These are phyloP conservation scores for Aegotheles bennettii DNA, from an alignment of 2,113 vertebrate species.

Conservation along the genomic window DNA sequence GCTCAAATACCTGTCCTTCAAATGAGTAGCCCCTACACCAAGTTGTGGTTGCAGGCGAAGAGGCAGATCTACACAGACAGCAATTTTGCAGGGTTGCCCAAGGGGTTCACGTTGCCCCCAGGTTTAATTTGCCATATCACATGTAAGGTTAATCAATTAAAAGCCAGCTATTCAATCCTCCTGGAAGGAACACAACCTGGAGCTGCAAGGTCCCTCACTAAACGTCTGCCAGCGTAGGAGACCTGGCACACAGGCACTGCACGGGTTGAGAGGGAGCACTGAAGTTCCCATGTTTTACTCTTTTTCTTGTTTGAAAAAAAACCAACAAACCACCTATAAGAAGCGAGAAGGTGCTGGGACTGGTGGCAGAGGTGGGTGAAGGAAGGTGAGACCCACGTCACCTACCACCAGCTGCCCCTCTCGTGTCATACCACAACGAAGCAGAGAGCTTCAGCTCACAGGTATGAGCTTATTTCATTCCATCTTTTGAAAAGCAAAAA, in stretches of 20 bases:
- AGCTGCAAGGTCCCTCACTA: neutral
- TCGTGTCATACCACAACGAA: too few species aligned
- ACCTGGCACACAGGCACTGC: neutral
- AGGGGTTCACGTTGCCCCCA: neutral
- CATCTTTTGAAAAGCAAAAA: neutral
- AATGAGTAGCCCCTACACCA: neutral
- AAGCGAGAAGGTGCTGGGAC: neutral
- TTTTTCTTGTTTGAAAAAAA: neutral
- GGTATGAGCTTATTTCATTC: neutral
- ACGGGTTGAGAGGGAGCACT: accelerated
- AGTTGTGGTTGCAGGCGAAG: neutral
- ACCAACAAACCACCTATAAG: neutral
- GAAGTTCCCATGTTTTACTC: neutral
- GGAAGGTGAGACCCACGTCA: neutral
- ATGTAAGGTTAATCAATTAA: neutral
- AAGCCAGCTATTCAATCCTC: neutral
- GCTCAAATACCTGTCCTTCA: neutral
- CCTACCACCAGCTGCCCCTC: neutral
- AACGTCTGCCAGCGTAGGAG: accelerated
- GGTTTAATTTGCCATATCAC: constrained; percentile 14
- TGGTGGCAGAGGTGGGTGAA: neutral
- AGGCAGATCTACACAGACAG: neutral
- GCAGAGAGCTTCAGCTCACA: neutral
- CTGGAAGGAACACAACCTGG: neutral
- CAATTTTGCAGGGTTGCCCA: neutral